Evolutionary conservation across 2,113 vertebrate genomes (phyloP), one percentile per base, ranked within the genome.

Genomic region (Bos javanicus): DNA sequence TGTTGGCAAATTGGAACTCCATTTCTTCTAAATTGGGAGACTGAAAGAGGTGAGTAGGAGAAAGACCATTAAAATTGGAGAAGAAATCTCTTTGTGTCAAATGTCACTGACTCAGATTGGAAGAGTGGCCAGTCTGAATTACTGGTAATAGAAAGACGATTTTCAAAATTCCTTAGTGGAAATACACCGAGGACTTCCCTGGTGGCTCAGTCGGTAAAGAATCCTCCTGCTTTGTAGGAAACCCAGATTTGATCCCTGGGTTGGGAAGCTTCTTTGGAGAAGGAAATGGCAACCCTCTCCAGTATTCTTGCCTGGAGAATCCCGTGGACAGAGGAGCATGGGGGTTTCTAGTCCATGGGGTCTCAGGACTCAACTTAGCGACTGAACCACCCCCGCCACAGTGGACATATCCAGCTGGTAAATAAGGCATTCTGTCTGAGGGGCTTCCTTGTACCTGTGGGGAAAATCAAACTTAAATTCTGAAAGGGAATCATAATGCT

Each of bases 1-100:
- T 52, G 62, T 48, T 25, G 50, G 30, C 88, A 82, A 56, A 46
- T 89, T 54, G 19, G 11, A 64, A 30, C 39, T 84, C 23, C 46
- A 39, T 80, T 89, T 95, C 36, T 62, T 90, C 87, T 91, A 52
- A 91, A 43, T 78, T 89, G 78, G 39, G 88, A 95, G 83, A 96
- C 1, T 64, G 57, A 67, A 56, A 71, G 93, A 83, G 54, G 56
- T 87, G 91, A 83, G 23, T 43, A 83, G 83, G 10, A 96, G 56
- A 87, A 50, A 82, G 71, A 74, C 33, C 83, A 54, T 15, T 81
- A 89, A 90, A 59, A 28, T 1, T 21, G 6, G 11, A 36, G 90
- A 50, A 83, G 91, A 74, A 26, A 15, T 9, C 19, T n/a, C 12
- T 39, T 7, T 80, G 89, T 78, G 21, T n/a, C 30, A 0, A 0